Conservation (phyloP, 37 sponge, comb jelly and placozoan species). For the Beroe ovata region DNA sequence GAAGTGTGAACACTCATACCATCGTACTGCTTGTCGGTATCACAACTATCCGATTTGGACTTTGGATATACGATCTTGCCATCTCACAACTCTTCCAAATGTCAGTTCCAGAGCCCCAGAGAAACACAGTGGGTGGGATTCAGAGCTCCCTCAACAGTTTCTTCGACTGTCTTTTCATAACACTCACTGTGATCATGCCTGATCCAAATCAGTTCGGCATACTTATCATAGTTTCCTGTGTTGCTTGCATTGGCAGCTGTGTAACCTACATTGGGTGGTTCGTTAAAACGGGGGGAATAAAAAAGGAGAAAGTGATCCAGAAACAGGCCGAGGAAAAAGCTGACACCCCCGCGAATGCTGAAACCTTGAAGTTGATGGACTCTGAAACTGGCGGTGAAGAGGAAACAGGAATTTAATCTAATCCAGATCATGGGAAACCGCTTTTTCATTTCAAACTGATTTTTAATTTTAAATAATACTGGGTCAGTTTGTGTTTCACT, state of each 20-base stretch:
- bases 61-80: conserved; percentile 92
- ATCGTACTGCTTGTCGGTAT: conserved; percentile 76
- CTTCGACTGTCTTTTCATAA: conserved; percentile 88
- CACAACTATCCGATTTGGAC: conserved; percentile 79
- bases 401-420: too few relatives aligned
- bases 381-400: too few relatives aligned
- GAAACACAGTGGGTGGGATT: conserved; percentile 91
- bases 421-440: too few relatives aligned
- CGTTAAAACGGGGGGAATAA: neutral
- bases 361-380: neutral
- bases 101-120: conserved; percentile 77
- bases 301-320: neutral
- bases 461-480: too few relatives aligned
- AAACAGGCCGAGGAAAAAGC: neutral
- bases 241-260: conserved; percentile 36
- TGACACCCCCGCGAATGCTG: too few relatives aligned
- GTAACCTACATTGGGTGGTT: conserved; percentile 18
- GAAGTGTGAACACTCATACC: neutral
- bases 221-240: conserved; percentile 77
- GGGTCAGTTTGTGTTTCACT: too few relatives aligned
- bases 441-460: too few relatives aligned
- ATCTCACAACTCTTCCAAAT: conserved; percentile 87
- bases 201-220: conserved; percentile 75
- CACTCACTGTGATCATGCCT: conserved; percentile 80
- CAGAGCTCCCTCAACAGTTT: conserved; percentile 89